Evolutionary conservation across 2,113 vertebrate species (phyloP), one percentile per base, ranked within the genome.

Genomic region (Crotalus helleri): DNA sequence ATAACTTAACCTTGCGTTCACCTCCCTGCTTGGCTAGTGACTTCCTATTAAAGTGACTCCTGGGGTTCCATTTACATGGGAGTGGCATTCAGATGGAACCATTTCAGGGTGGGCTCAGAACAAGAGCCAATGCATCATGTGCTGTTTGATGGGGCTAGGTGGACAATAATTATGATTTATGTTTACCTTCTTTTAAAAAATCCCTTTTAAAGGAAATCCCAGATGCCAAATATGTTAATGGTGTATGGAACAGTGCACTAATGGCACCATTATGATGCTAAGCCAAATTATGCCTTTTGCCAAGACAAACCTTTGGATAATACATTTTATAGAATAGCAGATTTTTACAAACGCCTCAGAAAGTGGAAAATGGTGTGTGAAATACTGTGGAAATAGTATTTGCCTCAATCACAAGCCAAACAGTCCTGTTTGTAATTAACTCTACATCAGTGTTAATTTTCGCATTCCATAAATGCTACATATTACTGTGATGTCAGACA

Each of bases 191-290:
- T 97, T 97, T 96, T 91, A 4, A 61, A 55, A 91, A 89, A 51
- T 85, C 57, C 96, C 64, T 33, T 97, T 96, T 95, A 96, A 95
- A 89, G 92, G 81, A 97, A 98, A 95, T 97, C 97, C 97, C 97
- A 97, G 96, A 97, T 98, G 97, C 97, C 96, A 97, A 96, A 95
- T 96, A 97, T 97, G 97, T 98, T 98, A 98, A 98, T 92, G 97
- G 97, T 91, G 95, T 97, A 96, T 96, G 97, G 97, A 98, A 98
- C 97, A 97, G 97, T 92, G 97, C 98, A 97, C 97, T 98, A 98
- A 98, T 96, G 96, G 88, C 96, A 97, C 49, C 95, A 96, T 98
- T 98, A 98, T 93, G 91, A 93, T 94, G 95, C 95, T 95, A 97
- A 97, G 97, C 97, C 96, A 96, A 97, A 96, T 92, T n/a, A 95